Evolutionary conservation across 2,113 vertebrate species (phyloP).

Genomic region (Meriones unguiculatus): DNA sequence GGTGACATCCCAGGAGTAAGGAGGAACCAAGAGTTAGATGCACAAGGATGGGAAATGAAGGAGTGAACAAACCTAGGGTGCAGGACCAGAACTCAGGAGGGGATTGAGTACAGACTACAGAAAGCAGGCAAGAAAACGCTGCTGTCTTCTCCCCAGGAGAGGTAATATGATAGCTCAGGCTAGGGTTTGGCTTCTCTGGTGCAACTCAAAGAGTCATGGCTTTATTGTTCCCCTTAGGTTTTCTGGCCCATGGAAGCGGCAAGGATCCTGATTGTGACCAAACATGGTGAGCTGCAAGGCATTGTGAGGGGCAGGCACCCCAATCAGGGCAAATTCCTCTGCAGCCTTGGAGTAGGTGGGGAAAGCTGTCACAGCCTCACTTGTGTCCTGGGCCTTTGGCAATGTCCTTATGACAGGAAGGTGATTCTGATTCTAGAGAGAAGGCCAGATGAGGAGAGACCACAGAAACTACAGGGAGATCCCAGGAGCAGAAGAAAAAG

Average conservation of each 20-base stretch:
- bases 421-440: background rate
- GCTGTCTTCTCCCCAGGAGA: too few species aligned
- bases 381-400: background rate
- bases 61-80: background rate
- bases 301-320: background rate
- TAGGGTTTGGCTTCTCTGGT: too few species aligned
- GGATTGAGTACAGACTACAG: background rate
- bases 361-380: background rate
- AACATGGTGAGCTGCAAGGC: background rate
- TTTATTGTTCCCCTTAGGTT: background rate
- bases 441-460: too few species aligned
- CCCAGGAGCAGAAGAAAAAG: background rate
- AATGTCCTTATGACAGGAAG: too few species aligned
- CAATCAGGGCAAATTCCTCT: background rate
- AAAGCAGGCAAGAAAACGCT: background rate
- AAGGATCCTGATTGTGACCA: too few species aligned
- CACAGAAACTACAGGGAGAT: background rate
- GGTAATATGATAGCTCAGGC: background rate
- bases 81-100: background rate
- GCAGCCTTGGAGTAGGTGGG: background rate
- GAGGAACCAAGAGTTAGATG: background rate
- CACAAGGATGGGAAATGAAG: background rate
- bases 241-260: too few species aligned
- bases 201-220: too few species aligned
- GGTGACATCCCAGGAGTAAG: background rate